These are phyloP conservation scores for Phymanthus crucifer DNA, from an alignment of 92 coral and sea anemone species.

Conservation along the genomic window DNA sequence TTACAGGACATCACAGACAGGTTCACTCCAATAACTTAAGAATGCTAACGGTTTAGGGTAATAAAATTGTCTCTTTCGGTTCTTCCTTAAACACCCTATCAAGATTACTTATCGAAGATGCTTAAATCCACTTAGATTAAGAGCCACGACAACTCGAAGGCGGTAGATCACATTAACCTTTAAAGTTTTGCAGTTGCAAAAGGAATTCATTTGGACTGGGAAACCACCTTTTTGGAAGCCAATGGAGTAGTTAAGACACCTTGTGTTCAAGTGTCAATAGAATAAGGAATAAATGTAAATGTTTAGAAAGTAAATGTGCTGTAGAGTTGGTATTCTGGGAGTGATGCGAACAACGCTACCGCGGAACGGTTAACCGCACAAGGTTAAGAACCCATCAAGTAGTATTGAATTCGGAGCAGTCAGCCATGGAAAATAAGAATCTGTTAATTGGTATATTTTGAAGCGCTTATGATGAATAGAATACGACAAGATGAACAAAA, in stretches of 20 bases:
- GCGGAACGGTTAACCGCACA: constrained; percentile 28
- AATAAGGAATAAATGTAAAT: neutral
- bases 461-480: neutral
- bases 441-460: constrained; percentile 19
- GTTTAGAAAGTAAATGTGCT: neutral
- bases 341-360: neutral
- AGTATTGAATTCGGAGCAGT: constrained; percentile 17
- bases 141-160: constrained; percentile 40
- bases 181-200: constrained; percentile 20
- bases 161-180: constrained; percentile 49
- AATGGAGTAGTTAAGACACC: neutral
- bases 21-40: neutral
- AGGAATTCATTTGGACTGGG: constrained; percentile 3
- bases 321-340: neutral
- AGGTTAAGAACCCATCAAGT: constrained; percentile 37
- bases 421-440: constrained; percentile 15
- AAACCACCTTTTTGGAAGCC: neutral
- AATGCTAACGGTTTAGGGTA: neutral
- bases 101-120: constrained; percentile 16
- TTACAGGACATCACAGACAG: neutral
- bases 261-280: neutral
- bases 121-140: constrained; percentile 38
- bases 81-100: constrained; percentile 12
- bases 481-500: neutral
- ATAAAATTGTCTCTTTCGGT: neutral